Evolutionary conservation across 1,140 invertebrate species (phyloP).

Genomic region (Lerema accius): DNA sequence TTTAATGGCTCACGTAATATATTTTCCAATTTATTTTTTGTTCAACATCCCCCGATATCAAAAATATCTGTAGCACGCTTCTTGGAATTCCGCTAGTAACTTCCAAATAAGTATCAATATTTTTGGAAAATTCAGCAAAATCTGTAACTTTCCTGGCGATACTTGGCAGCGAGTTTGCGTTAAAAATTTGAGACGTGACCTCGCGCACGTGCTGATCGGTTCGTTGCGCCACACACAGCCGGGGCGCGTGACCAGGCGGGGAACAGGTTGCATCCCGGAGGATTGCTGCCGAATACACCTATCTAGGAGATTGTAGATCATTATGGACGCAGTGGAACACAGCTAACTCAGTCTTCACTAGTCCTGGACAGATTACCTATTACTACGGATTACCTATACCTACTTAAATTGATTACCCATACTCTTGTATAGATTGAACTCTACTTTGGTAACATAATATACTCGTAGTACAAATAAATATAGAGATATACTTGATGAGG

Average conservation of each 20-base stretch:
- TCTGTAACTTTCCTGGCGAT: slow-evolving; percentile 5
- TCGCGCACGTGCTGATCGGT: neutral
- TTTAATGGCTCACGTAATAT: no score
- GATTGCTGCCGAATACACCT: neutral
- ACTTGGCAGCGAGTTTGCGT: slow-evolving; percentile 4
- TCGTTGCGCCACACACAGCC: neutral
- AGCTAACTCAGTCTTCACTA: no score
- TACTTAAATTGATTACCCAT: no score
- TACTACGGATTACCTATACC: no score
- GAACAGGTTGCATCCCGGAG: neutral
- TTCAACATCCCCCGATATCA: neutral
- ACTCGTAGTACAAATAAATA: no score
- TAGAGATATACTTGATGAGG: no score
- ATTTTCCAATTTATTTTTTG: no score
- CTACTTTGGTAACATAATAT: no score
- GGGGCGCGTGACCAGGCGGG: neutral
- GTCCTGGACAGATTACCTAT: no score
- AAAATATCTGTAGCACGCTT: neutral
- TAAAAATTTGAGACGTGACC: slow-evolving; percentile 6
- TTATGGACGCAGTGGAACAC: no score
- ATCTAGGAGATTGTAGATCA: neutral
- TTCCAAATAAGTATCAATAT: slow-evolving; percentile 19
- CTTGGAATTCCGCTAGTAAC: neutral
- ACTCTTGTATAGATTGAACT: no score
- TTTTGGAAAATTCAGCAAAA: slow-evolving; percentile 9